Conservation (phyloP, 2,888 invertebrate species). For the Neuroscelio doddi region DNA sequence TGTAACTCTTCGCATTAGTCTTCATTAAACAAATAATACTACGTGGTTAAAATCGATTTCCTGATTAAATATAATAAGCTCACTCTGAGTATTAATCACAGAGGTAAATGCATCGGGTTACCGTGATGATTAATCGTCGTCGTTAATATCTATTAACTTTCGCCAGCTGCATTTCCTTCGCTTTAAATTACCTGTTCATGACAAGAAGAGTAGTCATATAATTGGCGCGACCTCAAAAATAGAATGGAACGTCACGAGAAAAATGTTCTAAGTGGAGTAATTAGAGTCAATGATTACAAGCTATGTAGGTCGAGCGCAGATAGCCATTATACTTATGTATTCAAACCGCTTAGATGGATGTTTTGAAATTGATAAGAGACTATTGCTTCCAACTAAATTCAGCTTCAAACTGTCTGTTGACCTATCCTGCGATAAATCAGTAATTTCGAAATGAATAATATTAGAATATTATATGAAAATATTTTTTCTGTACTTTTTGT, state of each 20-base stretch:
- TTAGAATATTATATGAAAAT: no score
- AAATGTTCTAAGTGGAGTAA: constrained; percentile 35
- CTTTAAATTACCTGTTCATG: constrained; percentile 40
- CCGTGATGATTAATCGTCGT: constrained; percentile 39
- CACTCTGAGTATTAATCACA: constrained; percentile 31
- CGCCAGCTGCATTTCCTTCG: constrained; percentile 31
- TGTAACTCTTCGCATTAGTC: no score
- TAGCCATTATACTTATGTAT: constrained; percentile 11
- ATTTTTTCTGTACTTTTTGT: no score
- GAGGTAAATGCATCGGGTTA: constrained; percentile 20
- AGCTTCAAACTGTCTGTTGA: no score
- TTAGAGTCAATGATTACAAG: constrained; percentile 42
- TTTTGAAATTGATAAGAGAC: constrained; percentile 1
- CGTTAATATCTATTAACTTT: constrained; percentile 40
- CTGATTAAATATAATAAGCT: constrained; percentile 36
- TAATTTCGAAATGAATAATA: no score
- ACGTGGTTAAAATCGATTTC: constrained; percentile 22
- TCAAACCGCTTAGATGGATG: constrained; percentile 7
- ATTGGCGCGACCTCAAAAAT: constrained; percentile 45
- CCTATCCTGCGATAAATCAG: no score
- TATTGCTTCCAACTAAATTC: no score
- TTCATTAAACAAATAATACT: no score
- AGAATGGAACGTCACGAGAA: constrained; percentile 31
- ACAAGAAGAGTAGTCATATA: constrained; percentile 39
- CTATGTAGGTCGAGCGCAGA: constrained; percentile 28